Conservation (phyloP, 2,888 invertebrate genomes). For the Cephus pulcher region DNA sequence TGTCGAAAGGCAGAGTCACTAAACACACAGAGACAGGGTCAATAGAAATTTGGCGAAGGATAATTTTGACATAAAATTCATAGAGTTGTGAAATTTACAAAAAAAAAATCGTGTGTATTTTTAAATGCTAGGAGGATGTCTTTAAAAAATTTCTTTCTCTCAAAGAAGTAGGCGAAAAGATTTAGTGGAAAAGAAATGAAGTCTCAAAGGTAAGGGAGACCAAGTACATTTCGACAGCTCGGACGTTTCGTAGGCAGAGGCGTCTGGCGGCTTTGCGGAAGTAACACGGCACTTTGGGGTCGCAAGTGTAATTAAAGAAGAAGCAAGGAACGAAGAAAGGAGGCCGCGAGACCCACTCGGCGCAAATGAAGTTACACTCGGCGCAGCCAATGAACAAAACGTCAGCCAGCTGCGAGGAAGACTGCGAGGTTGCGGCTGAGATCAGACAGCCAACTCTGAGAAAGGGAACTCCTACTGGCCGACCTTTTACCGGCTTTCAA, state of each 20-base stretch:
- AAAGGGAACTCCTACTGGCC: not conserved
- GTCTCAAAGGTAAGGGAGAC: not conserved
- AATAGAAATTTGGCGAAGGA: not conserved
- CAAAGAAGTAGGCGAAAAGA: not conserved
- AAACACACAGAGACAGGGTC: not conserved
- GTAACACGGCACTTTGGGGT: not conserved
- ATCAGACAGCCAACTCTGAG: not conserved
- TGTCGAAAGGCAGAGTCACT: not conserved
- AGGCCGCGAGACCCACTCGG: constrained; percentile 7
- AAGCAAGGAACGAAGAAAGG: constrained; percentile 3
- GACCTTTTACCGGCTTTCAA: constrained; percentile 3
- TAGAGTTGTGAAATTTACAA: not conserved
- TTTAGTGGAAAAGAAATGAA: not conserved
- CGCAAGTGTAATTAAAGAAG: constrained; percentile 10
- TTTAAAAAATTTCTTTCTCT: too few relatives aligned
- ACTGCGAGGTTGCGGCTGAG: not conserved
- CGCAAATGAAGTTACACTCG: constrained; percentile 11
- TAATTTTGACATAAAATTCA: not conserved
- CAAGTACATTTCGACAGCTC: not conserved
- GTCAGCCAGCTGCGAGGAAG: not conserved
- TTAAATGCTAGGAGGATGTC: not conserved
- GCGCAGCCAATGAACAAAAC: not conserved
- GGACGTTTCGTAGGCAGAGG: not conserved
- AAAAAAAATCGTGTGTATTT: not conserved
- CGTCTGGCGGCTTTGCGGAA: not conserved